Evolutionary conservation across 2,888 invertebrate genomes (phyloP).

Genomic region (Metallyticus violacea): DNA sequence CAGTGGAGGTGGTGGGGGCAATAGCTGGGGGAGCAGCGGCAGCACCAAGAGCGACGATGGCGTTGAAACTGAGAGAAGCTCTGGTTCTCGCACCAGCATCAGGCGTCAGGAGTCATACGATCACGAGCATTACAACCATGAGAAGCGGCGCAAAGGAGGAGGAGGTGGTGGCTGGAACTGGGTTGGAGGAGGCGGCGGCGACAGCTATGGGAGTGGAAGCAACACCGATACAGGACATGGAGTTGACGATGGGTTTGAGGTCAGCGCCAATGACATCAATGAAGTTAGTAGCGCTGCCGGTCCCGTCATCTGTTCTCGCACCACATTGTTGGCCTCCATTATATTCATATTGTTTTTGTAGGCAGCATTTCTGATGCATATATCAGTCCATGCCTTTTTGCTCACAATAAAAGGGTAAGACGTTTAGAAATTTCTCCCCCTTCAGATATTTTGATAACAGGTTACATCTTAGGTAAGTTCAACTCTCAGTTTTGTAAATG

Average conservation of each 20-base stretch:
- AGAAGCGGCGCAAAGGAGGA: background rate
- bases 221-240: background rate
- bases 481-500: no score
- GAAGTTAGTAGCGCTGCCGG: background rate
- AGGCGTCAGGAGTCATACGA: slow-evolving; percentile 23
- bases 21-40: background rate
- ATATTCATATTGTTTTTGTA: background rate
- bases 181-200: background rate
- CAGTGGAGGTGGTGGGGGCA: background rate
- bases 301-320: background rate
- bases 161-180: background rate
- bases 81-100: slow-evolving; percentile 7
- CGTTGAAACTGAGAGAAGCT: background rate
- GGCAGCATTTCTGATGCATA: background rate
- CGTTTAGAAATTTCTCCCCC: no score
- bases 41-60: background rate
- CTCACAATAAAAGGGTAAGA: no score
- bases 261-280: slow-evolving; percentile 29
- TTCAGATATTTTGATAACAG: no score
- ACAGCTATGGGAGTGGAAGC: background rate
- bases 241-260: slow-evolving; percentile 13
- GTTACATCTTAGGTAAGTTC: no score
- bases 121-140: slow-evolving; percentile 21
- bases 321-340: background rate
- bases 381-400: no score